Evolutionary conservation across 2,113 vertebrate genomes (phyloP).

Genomic region (Pluvialis apricaria): DNA sequence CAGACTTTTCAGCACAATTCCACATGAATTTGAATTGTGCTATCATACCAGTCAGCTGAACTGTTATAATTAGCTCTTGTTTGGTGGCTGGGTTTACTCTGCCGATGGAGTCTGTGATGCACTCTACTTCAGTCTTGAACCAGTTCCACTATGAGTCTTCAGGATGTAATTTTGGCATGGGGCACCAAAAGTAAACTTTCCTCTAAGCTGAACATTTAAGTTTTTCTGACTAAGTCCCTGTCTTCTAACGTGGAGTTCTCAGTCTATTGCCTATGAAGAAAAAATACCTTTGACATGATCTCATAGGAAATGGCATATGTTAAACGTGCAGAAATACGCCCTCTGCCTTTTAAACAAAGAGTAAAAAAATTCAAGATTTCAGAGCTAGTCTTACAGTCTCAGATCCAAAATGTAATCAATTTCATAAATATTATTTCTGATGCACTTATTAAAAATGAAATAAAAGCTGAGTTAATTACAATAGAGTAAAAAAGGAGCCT

Average conservation of each 20-base stretch:
- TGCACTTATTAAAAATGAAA: neutral
- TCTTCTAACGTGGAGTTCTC: neutral
- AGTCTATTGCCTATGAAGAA: neutral
- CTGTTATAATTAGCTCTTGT: neutral
- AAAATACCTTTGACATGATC: neutral
- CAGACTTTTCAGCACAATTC: neutral
- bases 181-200: neutral
- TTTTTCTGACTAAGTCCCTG: neutral
- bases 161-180: neutral
- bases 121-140: neutral
- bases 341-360: neutral
- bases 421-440: neutral
- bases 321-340: neutral
- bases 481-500: neutral
- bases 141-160: neutral
- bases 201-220: neutral
- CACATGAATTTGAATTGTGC: neutral
- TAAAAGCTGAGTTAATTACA: neutral
- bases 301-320: neutral
- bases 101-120: neutral
- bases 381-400: neutral
- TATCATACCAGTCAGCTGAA: neutral
- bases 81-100: neutral
- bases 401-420: neutral
- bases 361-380: neutral